Evolutionary conservation across 2,888 invertebrate species (phyloP), one percentile per base, ranked within the genome.

Genomic region (Panorpa germanica): DNA sequence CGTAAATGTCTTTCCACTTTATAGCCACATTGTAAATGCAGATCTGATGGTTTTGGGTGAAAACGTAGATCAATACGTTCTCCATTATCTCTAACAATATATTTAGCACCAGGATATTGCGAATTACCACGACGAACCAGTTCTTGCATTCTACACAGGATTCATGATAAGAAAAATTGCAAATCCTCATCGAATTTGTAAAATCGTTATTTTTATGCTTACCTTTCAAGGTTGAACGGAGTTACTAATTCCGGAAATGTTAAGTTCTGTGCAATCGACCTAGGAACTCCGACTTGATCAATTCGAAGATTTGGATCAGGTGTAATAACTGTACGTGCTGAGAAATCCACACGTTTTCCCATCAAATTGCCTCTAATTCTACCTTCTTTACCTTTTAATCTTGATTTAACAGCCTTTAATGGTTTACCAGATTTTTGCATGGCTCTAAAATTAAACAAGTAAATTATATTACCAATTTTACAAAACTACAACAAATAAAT

Each of bases 261-360:
- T 47, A 99, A 64, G 55, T 98, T 99, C 53, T 98, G 96, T 7
- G 98, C 98, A 43, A 99, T 95, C 17, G 91, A 90, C 32, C 93
- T 65, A 0, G 98, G 98, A 3, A 99, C 93, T 32, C 98, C 98
- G 33, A 98, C 93, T 62, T 93, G 90, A 53, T 86, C 93, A 50
- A 86, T 95, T 40, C 86, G 70, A 37, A 91, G 59, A 57, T 90
- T 91, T 1, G 91, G 91, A 63, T 91, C 90, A 0, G 90, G 93
- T 12, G 93, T 96, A 49, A 90, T 91, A 46, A 99, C 98, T 45
- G 98, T 98, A 53, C 98, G 78, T 4, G 95, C 98, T 0, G 96
- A 96, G 52, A 98, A 99, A 50, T 99, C 98, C 0, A 99, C 98
- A 63, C 98, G 90, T 53, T 98, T 98, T 31, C 98, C 98, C 98